A percentile compares a stretch with the other conserved stretches of the same genome.
phyloP scores from a whole-genome alignment of 2,888 invertebrate species.

The Biston stratarius region DNA sequence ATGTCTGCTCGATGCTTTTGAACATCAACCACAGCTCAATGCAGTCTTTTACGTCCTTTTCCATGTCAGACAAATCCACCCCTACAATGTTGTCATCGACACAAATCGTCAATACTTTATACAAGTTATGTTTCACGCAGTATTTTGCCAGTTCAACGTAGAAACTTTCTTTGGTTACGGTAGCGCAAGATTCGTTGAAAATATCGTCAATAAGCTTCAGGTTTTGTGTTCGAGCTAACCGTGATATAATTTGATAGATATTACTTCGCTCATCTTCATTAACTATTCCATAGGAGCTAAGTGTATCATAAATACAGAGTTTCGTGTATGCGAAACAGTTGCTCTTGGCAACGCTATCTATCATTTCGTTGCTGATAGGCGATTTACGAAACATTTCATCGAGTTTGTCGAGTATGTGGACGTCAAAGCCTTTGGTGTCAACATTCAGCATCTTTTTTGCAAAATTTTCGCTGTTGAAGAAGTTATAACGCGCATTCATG shows the following conservation, averaged over 20 bases:
- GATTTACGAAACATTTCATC: constrained; percentile 84
- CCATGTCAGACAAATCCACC: constrained; percentile 72
- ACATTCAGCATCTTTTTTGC: constrained; percentile 75
- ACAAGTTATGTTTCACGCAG: constrained; percentile 83
- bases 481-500: constrained; percentile 78
- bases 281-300: constrained; percentile 89
- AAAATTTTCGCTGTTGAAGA: constrained; percentile 78
- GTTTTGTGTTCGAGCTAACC: constrained; percentile 87
- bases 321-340: constrained; percentile 82
- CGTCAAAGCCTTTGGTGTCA: constrained; percentile 74
- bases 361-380: constrained; percentile 86
- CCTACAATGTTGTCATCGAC: constrained; percentile 77
- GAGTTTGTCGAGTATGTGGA: constrained; percentile 73
- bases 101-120: constrained; percentile 83
- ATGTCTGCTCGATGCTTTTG: constrained; percentile 83
- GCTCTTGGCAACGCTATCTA: constrained; percentile 78
- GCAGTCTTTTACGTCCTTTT: constrained; percentile 79
- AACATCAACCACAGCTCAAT: constrained; percentile 84
- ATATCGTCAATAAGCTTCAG: constrained; percentile 85
- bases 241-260: constrained; percentile 84
- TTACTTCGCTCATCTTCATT: constrained; percentile 85
- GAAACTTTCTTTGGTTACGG: constrained; percentile 80
- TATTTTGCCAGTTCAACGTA: constrained; percentile 83
- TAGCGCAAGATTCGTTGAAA: constrained; percentile 80
- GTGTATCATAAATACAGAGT: constrained; percentile 86